Conservation (phyloP, 2,888 invertebrate species). For the Orchesellides sinensis region DNA sequence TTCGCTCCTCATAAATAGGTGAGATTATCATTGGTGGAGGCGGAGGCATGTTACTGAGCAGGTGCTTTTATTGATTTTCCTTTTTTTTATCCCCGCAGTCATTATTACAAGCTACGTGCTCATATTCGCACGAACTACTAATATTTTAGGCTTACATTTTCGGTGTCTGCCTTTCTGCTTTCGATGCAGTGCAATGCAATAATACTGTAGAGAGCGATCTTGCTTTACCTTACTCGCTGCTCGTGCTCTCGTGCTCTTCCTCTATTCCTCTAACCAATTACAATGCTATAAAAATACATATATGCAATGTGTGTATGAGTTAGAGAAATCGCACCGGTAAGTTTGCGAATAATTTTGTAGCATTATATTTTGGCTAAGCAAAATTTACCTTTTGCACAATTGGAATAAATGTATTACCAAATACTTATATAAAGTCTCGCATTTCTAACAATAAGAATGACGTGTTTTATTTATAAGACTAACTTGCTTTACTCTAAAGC, state of each 20-base stretch:
- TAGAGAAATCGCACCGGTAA: too few relatives aligned
- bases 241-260: background rate
- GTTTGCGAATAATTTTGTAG: too few relatives aligned
- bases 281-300: conserved; percentile 4
- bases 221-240: background rate
- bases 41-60: conserved; percentile 66
- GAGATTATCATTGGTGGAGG: conserved; percentile 65
- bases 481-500: background rate
- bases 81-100: conserved; percentile 58
- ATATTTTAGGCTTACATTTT: conserved; percentile 25
- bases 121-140: conserved; percentile 62
- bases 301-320: too few relatives aligned
- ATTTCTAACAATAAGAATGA: too few relatives aligned
- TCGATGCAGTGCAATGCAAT: too few relatives aligned
- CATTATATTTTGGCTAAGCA: too few relatives aligned
- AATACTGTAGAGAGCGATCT: too few relatives aligned
- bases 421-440: too few relatives aligned
- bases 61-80: conserved; percentile 67
- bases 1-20: conserved; percentile 44
- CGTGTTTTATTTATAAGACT: too few relatives aligned
- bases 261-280: background rate
- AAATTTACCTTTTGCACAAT: too few relatives aligned
- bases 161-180: background rate
- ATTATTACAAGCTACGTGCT: conserved; percentile 58
- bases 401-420: too few relatives aligned